Percentiles rank a stretch among this genome's conserved stretches.
These are phyloP conservation scores for Coptodon rendalli DNA, from an alignment of 2,113 vertebrate species.

Conservation along the genomic window DNA sequence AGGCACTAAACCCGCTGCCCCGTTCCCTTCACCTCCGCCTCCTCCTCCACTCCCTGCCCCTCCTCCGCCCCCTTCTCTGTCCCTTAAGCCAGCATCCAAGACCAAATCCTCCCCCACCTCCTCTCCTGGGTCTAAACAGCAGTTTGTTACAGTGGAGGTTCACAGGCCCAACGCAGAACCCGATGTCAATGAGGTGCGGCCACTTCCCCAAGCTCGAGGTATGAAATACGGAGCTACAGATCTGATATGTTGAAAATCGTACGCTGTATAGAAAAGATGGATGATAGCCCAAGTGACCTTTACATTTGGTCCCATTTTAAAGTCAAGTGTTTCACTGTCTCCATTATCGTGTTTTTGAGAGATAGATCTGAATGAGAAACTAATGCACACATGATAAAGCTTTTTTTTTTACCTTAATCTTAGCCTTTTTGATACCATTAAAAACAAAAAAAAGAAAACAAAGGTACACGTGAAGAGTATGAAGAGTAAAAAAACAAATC, in stretches of 20 bases:
- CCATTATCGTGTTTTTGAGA: not conserved
- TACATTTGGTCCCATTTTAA: not conserved
- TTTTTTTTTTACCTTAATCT: not conserved
- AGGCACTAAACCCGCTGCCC: slow-evolving; percentile 45
- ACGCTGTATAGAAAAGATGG: not conserved
- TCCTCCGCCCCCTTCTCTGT: slow-evolving; percentile 26
- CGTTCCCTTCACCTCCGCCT: slow-evolving; percentile 32
- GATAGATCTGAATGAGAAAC: not conserved
- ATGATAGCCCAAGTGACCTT: not conserved
- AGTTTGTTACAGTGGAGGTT: slow-evolving; percentile 94
- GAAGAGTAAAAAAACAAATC: not conserved
- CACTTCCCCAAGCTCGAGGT: slow-evolving; percentile 90
- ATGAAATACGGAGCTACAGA: slow-evolving; percentile 1
- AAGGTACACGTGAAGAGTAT: not conserved
- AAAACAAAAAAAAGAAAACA: not conserved
- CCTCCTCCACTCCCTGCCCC: slow-evolving; percentile 49
- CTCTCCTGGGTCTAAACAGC: slow-evolving; percentile 70
- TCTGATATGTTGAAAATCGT: not conserved
- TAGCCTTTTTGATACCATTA: not conserved
- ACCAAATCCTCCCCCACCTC: slow-evolving; percentile 52
- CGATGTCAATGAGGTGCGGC: slow-evolving; percentile 91
- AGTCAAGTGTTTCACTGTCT: not conserved
- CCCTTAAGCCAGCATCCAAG: slow-evolving; percentile 24
- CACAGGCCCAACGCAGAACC: slow-evolving; percentile 91
- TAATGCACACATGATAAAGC: not conserved